These are phyloP conservation scores for Spinus olivaceus DNA, from an alignment of 2,797 vertebrate species.

Conservation along the genomic window DNA sequence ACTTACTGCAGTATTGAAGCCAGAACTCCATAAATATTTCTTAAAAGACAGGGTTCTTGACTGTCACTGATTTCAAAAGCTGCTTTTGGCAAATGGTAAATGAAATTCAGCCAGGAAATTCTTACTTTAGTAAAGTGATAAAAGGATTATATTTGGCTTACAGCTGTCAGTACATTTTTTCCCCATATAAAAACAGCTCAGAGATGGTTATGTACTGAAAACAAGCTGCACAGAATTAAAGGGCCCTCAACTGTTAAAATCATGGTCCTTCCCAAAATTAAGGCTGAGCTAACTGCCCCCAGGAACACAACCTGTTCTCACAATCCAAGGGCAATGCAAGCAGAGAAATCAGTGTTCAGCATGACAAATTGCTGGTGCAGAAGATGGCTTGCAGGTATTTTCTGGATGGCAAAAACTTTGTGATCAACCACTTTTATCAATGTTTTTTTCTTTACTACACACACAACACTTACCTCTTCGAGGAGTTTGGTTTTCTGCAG, in stretches of 20 bases:
- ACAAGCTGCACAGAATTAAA: background rate
- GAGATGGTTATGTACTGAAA: background rate
- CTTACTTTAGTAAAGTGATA: background rate
- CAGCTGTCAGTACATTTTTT: background rate
- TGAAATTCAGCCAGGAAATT: background rate
- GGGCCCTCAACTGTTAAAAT: background rate
- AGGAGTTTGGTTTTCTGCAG: conserved; percentile 84
- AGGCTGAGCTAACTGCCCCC: background rate
- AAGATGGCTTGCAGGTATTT: background rate
- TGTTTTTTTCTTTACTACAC: background rate
- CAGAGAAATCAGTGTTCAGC: background rate
- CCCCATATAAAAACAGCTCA: background rate
- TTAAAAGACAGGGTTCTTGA: background rate
- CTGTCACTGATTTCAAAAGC: background rate
- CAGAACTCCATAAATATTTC: background rate
- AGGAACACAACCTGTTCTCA: background rate
- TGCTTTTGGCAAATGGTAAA: background rate
- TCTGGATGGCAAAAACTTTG: background rate
- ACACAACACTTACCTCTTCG: conserved; percentile 79
- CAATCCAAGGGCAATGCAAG: background rate
- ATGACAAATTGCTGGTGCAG: background rate
- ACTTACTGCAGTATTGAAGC: background rate
- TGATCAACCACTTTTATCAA: background rate
- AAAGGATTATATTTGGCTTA: conserved; percentile 1
- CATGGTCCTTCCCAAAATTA: background rate